Evolutionary conservation across 1,140 invertebrate species (phyloP).

Genomic region (Drosophila ficusphila): DNA sequence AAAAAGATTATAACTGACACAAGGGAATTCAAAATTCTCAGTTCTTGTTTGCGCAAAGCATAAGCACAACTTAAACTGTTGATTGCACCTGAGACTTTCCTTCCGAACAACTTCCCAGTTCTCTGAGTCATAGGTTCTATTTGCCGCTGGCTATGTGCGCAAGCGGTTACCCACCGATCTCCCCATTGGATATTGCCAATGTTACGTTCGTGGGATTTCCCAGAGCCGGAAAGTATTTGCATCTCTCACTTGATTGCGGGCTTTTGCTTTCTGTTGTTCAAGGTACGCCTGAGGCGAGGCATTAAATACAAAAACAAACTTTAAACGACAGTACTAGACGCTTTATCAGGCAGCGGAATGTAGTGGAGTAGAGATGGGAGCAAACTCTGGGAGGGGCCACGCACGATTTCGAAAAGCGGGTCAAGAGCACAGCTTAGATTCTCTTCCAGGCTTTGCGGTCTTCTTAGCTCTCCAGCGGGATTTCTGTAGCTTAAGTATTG

Average conservation of each 20-base stretch:
- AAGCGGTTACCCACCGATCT: constrained; percentile 34
- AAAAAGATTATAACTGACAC: too few species aligned
- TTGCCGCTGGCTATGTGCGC: constrained; percentile 17
- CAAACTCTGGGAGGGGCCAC: constrained; percentile 1
- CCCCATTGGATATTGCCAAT: constrained; percentile 8
- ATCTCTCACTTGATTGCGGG: constrained; percentile 12
- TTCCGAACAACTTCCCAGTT: not conserved
- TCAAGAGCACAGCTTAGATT: constrained; percentile 39
- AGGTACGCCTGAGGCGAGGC: not conserved
- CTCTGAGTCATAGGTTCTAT: constrained; percentile 27
- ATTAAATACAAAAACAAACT: constrained; percentile 8
- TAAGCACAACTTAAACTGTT: not conserved
- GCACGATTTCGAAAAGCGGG: constrained; percentile 41
- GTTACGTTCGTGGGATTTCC: constrained; percentile 43
- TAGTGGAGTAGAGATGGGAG: not conserved
- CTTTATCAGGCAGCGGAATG: constrained; percentile 44
- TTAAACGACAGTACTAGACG: constrained; percentile 7
- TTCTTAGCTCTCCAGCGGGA: not conserved
- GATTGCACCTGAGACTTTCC: not conserved
- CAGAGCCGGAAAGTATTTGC: constrained; percentile 23
- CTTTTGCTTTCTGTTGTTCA: constrained; percentile 17
- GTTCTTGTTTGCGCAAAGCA: not conserved
- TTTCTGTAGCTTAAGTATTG: too few species aligned
- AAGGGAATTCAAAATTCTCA: too few species aligned
- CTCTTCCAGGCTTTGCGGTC: too few species aligned